phyloP scores from a whole-genome alignment of 2,113 vertebrate species.

The pig (Sus scrofa) region DNA sequence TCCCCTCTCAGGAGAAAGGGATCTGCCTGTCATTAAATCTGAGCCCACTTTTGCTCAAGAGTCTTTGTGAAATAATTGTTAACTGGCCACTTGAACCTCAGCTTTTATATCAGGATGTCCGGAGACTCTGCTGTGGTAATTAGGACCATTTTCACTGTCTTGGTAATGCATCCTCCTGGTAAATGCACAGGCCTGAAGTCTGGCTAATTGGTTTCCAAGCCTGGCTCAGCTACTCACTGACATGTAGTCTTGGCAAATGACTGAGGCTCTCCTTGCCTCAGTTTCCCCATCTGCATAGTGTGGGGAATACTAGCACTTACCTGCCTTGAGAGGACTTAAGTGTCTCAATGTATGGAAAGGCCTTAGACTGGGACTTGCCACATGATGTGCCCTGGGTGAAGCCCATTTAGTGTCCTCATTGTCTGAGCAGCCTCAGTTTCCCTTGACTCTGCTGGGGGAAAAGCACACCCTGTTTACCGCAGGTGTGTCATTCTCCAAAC shows the following conservation, averaged over 20 bases:
- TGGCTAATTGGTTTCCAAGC: neutral
- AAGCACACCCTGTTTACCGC: neutral
- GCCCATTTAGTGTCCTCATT: neutral
- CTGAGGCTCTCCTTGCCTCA: neutral
- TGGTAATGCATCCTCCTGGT: neutral
- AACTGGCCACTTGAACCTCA: neutral
- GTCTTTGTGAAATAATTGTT: neutral
- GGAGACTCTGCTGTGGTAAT: neutral
- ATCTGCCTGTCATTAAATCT: neutral
- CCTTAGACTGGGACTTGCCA: neutral
- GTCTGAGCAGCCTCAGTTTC: neutral
- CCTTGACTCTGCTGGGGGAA: neutral
- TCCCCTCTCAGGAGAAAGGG: neutral
- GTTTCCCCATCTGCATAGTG: neutral
- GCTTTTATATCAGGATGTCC: neutral
- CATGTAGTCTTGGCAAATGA: neutral
- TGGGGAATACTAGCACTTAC: neutral
- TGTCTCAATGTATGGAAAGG: no score
- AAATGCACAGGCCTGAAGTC: neutral
- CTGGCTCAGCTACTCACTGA: neutral
- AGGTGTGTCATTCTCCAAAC: neutral
- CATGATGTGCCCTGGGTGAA: rapidly evolving
- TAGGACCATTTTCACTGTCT: neutral
- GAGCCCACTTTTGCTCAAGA: neutral
- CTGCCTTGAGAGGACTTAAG: neutral